Base-by-base conservation (phyloP, 2,113 vertebrate species). In the Pithys albifrons region DNA sequence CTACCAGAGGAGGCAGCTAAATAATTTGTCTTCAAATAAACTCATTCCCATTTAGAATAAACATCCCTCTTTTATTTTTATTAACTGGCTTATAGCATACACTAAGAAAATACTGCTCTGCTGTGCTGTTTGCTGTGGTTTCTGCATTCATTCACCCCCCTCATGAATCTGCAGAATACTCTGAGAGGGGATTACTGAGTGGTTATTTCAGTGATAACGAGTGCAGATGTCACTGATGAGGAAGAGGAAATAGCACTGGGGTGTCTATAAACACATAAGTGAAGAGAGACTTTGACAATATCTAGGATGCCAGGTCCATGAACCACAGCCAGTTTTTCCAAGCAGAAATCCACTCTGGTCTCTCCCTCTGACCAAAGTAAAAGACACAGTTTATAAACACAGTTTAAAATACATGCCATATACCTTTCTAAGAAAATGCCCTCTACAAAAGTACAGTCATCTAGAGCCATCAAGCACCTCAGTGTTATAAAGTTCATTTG, bases 271-370 rank as follows among this genome's bases (percentile, higher is more conserved):
- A 2, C 8, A 24, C 2, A 35, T 1, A 85, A 27, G 17, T 15
- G 35, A 82, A 67, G 7, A 41, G 3, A 71, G 14, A 19, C 12
- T 52, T 62, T 59, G 9, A 57, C 0, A 0, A 4, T 64, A 37
- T 31, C 24, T 54, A 69, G 54, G 20, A 43, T 71, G 28, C 46
- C 7, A 74, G 6, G 12, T 49, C 33, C 35, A 39, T 28, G 67
- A 92, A 82, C 11, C 29, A 72, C 27, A 80, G 49, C 2, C 45
- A 59, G 14, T 10, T 85, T 67, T 74, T 85, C 25, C 20, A 16
- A 61, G 43, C n/a, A 84, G 52, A 59, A 93, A 79, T 67, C 20
- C 13, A 24, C 14, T 59, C 27, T 29, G 11, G 4, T 46, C 39
- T 71, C 43, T 49, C 35, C 48, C 8, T 67, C 41, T 57, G n/a